A percentile compares a stretch with the other conserved stretches of the same genome.
Evolutionary conservation across 1,140 invertebrate genomes (phyloP).

Genomic region (Mamestra configurata): DNA sequence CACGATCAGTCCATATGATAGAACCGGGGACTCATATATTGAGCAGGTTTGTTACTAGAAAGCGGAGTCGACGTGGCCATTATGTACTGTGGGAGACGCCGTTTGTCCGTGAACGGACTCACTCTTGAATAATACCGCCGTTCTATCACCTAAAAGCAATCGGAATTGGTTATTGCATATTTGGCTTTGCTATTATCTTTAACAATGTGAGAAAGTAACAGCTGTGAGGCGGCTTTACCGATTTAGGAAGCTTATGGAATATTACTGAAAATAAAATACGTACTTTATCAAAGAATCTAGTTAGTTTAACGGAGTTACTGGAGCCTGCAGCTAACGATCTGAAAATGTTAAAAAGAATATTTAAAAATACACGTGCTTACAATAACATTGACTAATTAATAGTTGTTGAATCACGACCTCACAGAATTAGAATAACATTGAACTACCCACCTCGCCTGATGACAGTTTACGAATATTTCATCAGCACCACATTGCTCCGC

Average conservation of each 20-base stretch:
- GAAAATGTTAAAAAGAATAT: conserved; percentile 55
- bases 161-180: not conserved
- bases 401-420: not conserved
- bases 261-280: conserved; percentile 54
- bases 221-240: not conserved
- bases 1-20: conserved; percentile 89
- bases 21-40: conserved; percentile 87
- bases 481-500: conserved; percentile 97
- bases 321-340: conserved; percentile 96
- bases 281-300: conserved; percentile 97
- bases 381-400: no score
- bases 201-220: no score
- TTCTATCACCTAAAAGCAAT: conserved; percentile 90
- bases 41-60: conserved; percentile 68
- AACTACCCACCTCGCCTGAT: conserved; percentile 89
- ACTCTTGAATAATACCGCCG: conserved; percentile 89
- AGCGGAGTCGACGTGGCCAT: conserved; percentile 83
- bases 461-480: conserved; percentile 96
- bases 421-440: not conserved
- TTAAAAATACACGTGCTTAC: no score
- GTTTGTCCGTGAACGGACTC: conserved; percentile 86
- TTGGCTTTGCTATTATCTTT: no score
- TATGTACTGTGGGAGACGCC: conserved; percentile 85
- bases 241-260: not conserved
- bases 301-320: conserved; percentile 96